These are phyloP conservation scores for Lepidothrix coronata DNA, from an alignment of 2,113 vertebrate species.

Conservation along the genomic window DNA sequence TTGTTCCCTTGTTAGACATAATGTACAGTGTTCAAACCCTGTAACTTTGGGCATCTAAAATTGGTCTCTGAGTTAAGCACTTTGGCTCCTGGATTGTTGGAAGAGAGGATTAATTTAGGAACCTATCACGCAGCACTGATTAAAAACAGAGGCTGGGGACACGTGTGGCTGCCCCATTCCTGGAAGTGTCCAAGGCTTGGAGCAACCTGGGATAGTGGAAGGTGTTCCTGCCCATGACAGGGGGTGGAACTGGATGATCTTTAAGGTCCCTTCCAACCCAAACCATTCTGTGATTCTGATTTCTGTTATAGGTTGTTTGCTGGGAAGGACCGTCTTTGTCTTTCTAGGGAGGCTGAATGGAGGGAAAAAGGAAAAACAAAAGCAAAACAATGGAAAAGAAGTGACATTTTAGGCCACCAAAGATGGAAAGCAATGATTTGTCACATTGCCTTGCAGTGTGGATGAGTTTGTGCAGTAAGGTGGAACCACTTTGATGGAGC, in stretches of 20 bases:
- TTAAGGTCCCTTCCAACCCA: background rate
- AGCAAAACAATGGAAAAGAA: background rate
- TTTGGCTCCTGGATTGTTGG: background rate
- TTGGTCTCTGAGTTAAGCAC: background rate
- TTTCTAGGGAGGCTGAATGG: background rate
- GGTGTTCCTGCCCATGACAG: background rate
- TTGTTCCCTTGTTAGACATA: background rate
- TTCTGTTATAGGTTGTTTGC: background rate
- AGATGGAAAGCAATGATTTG: background rate
- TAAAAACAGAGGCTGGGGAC: background rate
- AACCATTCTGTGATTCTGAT: background rate
- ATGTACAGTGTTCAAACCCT: background rate
- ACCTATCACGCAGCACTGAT: background rate
- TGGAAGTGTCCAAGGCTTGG: background rate
- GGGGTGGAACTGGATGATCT: accelerated
- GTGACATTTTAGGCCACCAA: background rate
- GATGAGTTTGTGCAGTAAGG: background rate
- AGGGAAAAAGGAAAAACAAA: accelerated
- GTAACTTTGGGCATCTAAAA: background rate
- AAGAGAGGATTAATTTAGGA: slow-evolving; percentile 22
- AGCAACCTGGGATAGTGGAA: background rate
- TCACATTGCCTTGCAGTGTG: accelerated
- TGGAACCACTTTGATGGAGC: background rate
- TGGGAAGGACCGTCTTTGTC: background rate
- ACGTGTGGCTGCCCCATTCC: background rate